Base-by-base conservation (phyloP, 2,797 vertebrate genomes). In the Anguilla obscura region DNA sequence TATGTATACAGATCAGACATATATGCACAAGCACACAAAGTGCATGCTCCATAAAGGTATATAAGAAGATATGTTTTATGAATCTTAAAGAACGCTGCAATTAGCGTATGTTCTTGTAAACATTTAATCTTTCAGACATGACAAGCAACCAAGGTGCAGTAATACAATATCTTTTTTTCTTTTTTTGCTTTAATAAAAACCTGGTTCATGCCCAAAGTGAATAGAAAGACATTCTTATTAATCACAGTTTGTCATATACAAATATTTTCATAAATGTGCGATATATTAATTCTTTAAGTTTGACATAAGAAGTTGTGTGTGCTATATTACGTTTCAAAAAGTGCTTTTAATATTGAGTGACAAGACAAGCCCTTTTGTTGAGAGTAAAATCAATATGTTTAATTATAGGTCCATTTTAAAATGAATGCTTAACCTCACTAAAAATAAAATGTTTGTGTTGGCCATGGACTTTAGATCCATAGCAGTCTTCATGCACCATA, bases 21-120 rank as follows among this genome's bases (percentile, higher is more conserved):
- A 74, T 74, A 88, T 87, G 87, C 89, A 89, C 90, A 66, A 93
- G 88, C 92, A 91, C 56, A 93, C 86, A 89, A 91, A 92, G 94
- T 93, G 91, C 94, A 97, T 95, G 96, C 94, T 93, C 91, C 89
- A 94, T 76, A 92, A 92, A 86, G 90, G 76, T 89, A 87, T 86
- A 89, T 48, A 9, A 48, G 14, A 87, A 84, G 36, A 82, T 56
- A 86, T 83, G 50, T 63, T 91, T 60, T 86, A 86, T 87, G 36
- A 83, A 88, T 90, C 80, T 80, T 80, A 88, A 80, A 89, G 87
- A 88, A 85, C 45, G 91, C 91, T 76, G 85, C 93, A 92, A 91
- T 24, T 89, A 88, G 91, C 89, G 89, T 85, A 89, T 88, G 71
- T 82, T 90, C 93, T 93, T 93, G 30, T 92, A 95, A 94, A 93